phyloP scores from a whole-genome alignment of 2,888 invertebrate species.

The Apamea anceps region DNA sequence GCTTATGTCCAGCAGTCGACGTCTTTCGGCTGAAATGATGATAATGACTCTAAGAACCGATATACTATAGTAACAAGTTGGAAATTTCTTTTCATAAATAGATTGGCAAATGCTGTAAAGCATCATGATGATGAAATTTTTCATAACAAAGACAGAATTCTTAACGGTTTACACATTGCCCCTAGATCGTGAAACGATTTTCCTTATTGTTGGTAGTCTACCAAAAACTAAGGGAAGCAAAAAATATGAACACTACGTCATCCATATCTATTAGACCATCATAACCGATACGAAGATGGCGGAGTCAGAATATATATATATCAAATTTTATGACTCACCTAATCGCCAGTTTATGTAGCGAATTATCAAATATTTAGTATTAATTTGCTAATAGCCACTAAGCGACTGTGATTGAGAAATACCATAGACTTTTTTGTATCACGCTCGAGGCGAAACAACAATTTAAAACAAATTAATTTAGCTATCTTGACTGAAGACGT shows the following conservation, averaged over 20 bases:
- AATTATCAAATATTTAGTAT: conserved; percentile 63
- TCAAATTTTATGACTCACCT: conserved; percentile 53
- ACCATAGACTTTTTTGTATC: conserved; percentile 56
- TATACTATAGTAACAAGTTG: not conserved
- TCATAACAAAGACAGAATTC: conserved; percentile 5
- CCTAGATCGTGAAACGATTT: conserved; percentile 23
- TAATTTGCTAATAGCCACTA: conserved; percentile 63
- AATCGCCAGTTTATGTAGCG: conserved; percentile 52
- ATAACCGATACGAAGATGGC: conserved; percentile 26
- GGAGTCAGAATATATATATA: conserved; percentile 36
- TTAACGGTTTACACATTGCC: conserved; percentile 22
- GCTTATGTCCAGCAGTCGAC: too few species aligned
- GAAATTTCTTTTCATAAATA: not conserved
- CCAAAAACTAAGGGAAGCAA: conserved; percentile 26
- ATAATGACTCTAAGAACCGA: not conserved
- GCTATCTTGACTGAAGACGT: conserved; percentile 48
- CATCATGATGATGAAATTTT: not conserved
- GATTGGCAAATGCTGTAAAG: not conserved
- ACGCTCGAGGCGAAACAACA: conserved; percentile 58
- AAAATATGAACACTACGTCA: conserved; percentile 7
- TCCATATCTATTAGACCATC: conserved; percentile 11
- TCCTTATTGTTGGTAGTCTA: not conserved
- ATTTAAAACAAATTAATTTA: conserved; percentile 64
- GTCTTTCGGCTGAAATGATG: not conserved
- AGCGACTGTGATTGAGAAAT: conserved; percentile 56